Percentiles rank a stretch among this genome's conserved stretches.
These are phyloP conservation scores for Portevinia maculata DNA, from an alignment of 2,888 invertebrate species.

Conservation along the genomic window DNA sequence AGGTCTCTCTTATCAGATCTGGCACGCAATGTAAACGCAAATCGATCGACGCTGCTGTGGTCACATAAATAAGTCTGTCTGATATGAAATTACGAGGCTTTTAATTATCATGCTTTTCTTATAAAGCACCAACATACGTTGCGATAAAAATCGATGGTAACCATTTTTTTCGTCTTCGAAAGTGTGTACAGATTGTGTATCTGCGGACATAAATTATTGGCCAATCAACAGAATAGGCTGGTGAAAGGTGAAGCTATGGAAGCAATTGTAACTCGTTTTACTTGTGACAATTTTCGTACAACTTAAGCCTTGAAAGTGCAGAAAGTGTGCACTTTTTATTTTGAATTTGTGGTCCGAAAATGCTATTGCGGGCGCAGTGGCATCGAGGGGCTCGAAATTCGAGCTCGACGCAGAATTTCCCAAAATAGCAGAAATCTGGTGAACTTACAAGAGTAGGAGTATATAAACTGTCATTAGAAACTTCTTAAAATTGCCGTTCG, in stretches of 20 bases:
- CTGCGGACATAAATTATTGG: conserved; percentile 21
- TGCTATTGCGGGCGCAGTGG: too few relatives aligned
- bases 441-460: too few relatives aligned
- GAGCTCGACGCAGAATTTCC: too few relatives aligned
- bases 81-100: conserved; percentile 66
- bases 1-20: conserved; percentile 67
- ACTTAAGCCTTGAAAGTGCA: too few relatives aligned
- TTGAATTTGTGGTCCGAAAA: too few relatives aligned
- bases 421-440: too few relatives aligned
- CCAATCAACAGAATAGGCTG: not conserved
- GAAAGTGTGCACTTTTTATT: too few relatives aligned
- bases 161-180: conserved; percentile 12
- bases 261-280: not conserved
- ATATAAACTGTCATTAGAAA: too few relatives aligned
- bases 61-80: conserved; percentile 69
- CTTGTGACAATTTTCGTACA: not conserved
- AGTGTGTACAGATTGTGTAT: conserved; percentile 17
- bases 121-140: not conserved
- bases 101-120: conserved; percentile 65
- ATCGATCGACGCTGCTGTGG: conserved; percentile 68
- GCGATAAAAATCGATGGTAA: conserved; percentile 59
- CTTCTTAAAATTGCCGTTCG: too few relatives aligned
- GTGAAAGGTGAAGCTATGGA: not conserved
- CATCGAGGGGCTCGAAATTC: too few relatives aligned
- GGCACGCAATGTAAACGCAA: conserved; percentile 74